A percentile compares a stretch with the other conserved stretches of the same genome.
Evolutionary conservation across 2,888 invertebrate genomes (phyloP).

Genomic region (Drosophila paramelanica): DNA sequence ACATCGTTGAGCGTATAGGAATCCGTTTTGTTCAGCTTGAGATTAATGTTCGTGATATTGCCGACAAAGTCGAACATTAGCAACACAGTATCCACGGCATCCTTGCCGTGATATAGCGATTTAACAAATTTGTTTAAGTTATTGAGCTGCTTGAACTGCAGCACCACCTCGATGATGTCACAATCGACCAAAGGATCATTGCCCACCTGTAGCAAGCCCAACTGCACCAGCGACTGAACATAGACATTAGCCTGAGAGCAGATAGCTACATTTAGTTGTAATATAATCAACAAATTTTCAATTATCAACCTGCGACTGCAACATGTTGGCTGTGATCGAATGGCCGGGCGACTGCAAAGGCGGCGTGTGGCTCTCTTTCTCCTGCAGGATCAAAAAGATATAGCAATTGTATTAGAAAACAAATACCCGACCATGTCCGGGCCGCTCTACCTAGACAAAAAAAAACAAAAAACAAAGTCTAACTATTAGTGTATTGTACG

Average conservation of each 20-base stretch:
- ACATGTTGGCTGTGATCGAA: conserved; percentile 80
- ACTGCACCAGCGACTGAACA: conserved; percentile 80
- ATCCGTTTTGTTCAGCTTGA: conserved; percentile 77
- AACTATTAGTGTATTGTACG: too few relatives aligned
- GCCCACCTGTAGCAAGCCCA: conserved; percentile 83
- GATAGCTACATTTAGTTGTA: background rate
- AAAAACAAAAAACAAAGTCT: too few relatives aligned
- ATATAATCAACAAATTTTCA: background rate
- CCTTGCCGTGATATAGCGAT: conserved; percentile 32
- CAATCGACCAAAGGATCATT: conserved; percentile 78
- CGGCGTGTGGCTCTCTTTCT: conserved; percentile 48
- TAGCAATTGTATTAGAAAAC: background rate
- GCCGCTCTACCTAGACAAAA: too few relatives aligned
- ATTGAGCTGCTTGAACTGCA: conserved; percentile 76
- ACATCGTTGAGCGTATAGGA: conserved; percentile 85
- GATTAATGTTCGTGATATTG: conserved; percentile 74
- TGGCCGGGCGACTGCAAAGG: conserved; percentile 61
- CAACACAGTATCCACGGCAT: conserved; percentile 36
- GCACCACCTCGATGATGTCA: conserved; percentile 81
- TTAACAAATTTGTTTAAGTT: conserved; percentile 72
- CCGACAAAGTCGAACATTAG: conserved; percentile 81
- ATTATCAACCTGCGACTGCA: conserved; percentile 70
- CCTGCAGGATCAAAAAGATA: conserved; percentile 36
- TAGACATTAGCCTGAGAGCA: conserved; percentile 76
- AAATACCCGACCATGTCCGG: too few relatives aligned